Base-by-base conservation (phyloP, 2,113 vertebrate genomes). In the Heterocephalus glaber region DNA sequence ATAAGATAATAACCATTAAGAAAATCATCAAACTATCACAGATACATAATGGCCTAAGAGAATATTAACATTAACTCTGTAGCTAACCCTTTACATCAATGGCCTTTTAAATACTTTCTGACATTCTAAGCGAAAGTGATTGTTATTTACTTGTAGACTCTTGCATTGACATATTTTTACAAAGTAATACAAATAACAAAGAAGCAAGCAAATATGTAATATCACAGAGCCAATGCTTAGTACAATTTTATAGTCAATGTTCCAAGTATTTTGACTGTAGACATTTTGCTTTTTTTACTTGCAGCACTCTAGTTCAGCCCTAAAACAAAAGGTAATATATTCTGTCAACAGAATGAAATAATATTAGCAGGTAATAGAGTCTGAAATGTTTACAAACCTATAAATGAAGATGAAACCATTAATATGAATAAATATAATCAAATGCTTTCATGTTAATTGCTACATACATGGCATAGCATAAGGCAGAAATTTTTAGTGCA, bases 361-460 rank as follows among this genome's bases (percentile, higher is more conserved):
- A 98, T 95, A 61, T 89, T 96, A 70, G 56, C 90, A 97, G 96
- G 92, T 98, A 98, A 98, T 98, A 98, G 97, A 98, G 82, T 98
- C 95, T 97, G 97, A 98, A 98, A 97, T 98, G 98, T 98, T 98
- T 98, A 98, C 97, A 98, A 98, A 98, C 95, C 70, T 96, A 97
- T 97, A 98, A 98, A 96, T 98, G 97, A 98, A 98, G 98, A 97
- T 52, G 89, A 58, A 33, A 93, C 60, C 70, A 96, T 97, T 98
- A 98, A 97, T 98, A 98, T 97, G 95, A 98, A 98, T 96, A 90
- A 97, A 97, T 96, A 97, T 97, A 98, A 98, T 98, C 96, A 98
- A 98, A 97, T 97, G 60, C 56, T 26, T 96, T 94, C 90, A 94
- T 97, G 96, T 96, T 98, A 98, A 98, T 98, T 98, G 95, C 68